Percentiles rank a stretch among this genome's conserved stretches.
phyloP scores from a whole-genome alignment of 2,888 invertebrate species.

The Tiliacea aurago region DNA sequence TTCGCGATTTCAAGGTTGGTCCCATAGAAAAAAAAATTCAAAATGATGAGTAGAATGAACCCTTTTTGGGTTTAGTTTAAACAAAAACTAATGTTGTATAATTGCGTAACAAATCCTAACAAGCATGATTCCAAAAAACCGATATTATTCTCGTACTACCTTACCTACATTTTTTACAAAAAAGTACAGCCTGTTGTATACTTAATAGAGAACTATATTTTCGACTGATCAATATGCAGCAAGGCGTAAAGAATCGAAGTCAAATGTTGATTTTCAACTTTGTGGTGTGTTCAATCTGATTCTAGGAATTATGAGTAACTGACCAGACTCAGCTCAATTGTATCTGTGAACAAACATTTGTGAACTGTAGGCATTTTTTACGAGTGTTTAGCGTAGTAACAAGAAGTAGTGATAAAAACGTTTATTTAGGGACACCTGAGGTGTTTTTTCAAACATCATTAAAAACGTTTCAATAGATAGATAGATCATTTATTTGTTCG shows the following conservation, averaged over 20 bases:
- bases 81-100: too few species aligned
- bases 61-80: too few species aligned
- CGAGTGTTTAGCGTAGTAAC: slow-evolving; percentile 29
- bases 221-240: slow-evolving; percentile 54
- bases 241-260: slow-evolving; percentile 49
- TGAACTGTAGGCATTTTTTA: slow-evolving; percentile 33
- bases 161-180: not conserved
- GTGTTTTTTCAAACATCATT: slow-evolving; percentile 14
- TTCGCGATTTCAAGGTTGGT: too few species aligned
- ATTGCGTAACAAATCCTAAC: not conserved
- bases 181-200: slow-evolving; percentile 12
- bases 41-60: too few species aligned
- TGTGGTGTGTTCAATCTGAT: slow-evolving; percentile 40
- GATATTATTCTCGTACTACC: too few species aligned
- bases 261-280: slow-evolving; percentile 63
- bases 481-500: too few species aligned
- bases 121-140: not conserved
- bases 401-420: slow-evolving; percentile 36
- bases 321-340: slow-evolving; percentile 34
- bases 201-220: slow-evolving; percentile 41
- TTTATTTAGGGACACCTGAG: slow-evolving; percentile 27
- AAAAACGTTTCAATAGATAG: slow-evolving; percentile 12
- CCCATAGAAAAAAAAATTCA: too few species aligned
- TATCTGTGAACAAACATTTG: slow-evolving; percentile 41
- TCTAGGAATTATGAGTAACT: slow-evolving; percentile 57